These are phyloP conservation scores for Leucoma salicis DNA, from an alignment of 2,888 invertebrate genomes.

Conservation along the genomic window DNA sequence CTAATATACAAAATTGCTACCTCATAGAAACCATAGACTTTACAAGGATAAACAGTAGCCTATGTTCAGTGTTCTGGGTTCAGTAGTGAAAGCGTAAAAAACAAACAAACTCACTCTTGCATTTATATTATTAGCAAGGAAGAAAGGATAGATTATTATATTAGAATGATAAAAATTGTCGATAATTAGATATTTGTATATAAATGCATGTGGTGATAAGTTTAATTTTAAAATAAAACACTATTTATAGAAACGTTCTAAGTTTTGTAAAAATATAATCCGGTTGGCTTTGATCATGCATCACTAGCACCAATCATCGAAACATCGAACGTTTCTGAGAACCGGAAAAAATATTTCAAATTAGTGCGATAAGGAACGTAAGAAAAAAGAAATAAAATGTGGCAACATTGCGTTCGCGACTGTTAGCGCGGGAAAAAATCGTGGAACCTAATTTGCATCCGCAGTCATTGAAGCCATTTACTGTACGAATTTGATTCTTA, in stretches of 20 bases:
- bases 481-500: slow-evolving; percentile 53
- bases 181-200: slow-evolving; percentile 26
- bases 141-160: too few species aligned
- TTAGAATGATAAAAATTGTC: too few species aligned
- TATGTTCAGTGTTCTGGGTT: too few species aligned
- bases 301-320: slow-evolving; percentile 41
- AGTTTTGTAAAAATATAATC: slow-evolving; percentile 39
- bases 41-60: too few species aligned
- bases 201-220: slow-evolving; percentile 29
- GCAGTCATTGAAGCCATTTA: slow-evolving; percentile 43
- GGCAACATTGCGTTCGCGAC: slow-evolving; percentile 54
- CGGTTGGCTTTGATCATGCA: slow-evolving; percentile 52
- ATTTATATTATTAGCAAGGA: too few species aligned
- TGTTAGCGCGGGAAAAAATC: slow-evolving; percentile 59
- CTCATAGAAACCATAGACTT: too few species aligned
- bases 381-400: slow-evolving; percentile 48
- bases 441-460: slow-evolving; percentile 52
- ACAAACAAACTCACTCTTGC: too few species aligned
- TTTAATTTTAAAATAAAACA: slow-evolving; percentile 35
- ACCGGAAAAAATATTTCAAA: slow-evolving; percentile 52
- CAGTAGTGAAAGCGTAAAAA: too few species aligned
- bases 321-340: slow-evolving; percentile 40
- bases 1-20: too few species aligned
- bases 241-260: slow-evolving; percentile 48
- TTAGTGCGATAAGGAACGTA: slow-evolving; percentile 52